phyloP scores from a whole-genome alignment of 2,888 invertebrate species.

The Rhagophthalmus giganteus region DNA sequence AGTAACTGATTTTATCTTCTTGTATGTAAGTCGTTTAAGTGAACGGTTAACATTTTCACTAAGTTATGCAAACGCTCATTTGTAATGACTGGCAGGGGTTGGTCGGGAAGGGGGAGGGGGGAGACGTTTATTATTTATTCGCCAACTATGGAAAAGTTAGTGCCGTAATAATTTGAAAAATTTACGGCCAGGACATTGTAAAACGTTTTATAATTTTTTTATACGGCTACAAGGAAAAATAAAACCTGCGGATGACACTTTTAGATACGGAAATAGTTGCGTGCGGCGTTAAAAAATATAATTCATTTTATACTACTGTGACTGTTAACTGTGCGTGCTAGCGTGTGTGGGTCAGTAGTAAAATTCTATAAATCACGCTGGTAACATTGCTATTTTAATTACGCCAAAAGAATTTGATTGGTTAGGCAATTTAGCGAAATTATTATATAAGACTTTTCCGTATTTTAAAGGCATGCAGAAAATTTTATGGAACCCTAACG shows the following conservation, averaged over 20 bases:
- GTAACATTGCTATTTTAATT: constrained; percentile 35
- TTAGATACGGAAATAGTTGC: constrained; percentile 27
- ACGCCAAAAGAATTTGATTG: constrained; percentile 36
- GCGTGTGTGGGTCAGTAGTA: constrained; percentile 39
- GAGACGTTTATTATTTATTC: background rate
- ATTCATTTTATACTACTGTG: constrained; percentile 36
- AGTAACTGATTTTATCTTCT: background rate
- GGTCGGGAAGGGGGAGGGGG: background rate
- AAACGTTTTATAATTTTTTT: too few species aligned
- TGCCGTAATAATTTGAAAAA: too few species aligned
- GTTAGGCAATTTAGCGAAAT: constrained; percentile 32
- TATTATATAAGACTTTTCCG: constrained; percentile 31
- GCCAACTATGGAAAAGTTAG: too few species aligned
- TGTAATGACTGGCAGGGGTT: background rate
- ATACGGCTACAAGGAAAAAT: too few species aligned
- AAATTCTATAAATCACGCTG: constrained; percentile 12
- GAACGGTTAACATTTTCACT: background rate
- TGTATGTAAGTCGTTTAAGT: background rate
- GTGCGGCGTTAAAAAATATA: constrained; percentile 30
- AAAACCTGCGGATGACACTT: constrained; percentile 11
- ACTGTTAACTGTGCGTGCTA: constrained; percentile 37
- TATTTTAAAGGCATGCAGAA: constrained; percentile 31
- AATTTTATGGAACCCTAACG: constrained; percentile 29
- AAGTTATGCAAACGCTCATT: background rate
- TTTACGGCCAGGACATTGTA: too few species aligned